These are phyloP conservation scores for Mormyrops boulengeri DNA, from an alignment of 2,797 vertebrate genomes.

Conservation along the genomic window DNA sequence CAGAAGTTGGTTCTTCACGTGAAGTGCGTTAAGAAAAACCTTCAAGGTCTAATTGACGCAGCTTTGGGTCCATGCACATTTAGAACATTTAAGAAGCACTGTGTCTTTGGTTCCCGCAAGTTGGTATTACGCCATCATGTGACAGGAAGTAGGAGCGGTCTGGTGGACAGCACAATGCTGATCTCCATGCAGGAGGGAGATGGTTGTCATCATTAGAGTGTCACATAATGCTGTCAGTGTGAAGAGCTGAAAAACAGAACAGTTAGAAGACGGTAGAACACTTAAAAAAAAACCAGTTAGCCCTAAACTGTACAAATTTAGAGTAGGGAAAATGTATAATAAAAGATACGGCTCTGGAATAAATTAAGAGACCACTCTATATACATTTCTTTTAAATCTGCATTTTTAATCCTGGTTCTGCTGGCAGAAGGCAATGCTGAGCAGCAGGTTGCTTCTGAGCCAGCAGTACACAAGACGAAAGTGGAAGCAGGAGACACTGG, in stretches of 20 bases:
- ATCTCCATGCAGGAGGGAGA: background rate
- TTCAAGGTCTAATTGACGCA: background rate
- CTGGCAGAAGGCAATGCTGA: background rate
- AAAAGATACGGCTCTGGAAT: background rate
- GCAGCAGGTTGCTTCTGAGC: background rate
- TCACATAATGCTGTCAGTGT: background rate
- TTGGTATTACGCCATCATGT: background rate
- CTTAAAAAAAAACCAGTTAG: background rate
- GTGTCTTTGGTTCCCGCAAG: background rate
- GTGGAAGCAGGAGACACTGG: background rate
- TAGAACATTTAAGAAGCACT: background rate
- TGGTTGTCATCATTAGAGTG: background rate
- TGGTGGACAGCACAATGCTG: background rate
- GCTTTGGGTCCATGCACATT: background rate
- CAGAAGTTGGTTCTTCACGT: background rate
- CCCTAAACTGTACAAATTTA: background rate
- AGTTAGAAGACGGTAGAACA: background rate
- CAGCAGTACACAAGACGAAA: background rate
- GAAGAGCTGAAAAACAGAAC: background rate
- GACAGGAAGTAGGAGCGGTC: background rate
- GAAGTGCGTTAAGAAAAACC: background rate
- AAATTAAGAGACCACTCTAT: background rate
- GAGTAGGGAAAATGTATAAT: background rate
- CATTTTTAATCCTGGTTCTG: background rate
- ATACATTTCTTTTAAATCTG: background rate